Conservation (phyloP, 37 sponge, comb jelly and placozoan genomes). For the Agelas oroides region DNA sequence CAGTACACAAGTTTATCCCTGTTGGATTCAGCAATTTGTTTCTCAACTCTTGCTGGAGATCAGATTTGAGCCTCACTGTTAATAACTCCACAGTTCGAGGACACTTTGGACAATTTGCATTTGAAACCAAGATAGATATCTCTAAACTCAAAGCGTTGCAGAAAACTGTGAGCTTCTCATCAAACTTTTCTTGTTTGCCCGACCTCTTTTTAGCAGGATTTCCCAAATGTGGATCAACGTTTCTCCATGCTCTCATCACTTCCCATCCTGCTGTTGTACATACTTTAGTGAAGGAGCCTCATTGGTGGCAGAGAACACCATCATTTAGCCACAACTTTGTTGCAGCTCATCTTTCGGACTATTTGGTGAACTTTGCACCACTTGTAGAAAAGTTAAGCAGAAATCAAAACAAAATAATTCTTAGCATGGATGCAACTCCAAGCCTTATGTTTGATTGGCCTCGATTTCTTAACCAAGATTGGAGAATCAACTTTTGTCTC, state of each 20-base stretch:
- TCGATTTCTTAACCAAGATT: background rate
- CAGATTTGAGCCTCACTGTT: background rate
- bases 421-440: background rate
- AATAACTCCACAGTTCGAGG: too few relatives aligned
- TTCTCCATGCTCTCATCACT: background rate
- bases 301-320: background rate
- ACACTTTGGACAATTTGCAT: background rate
- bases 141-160: too few relatives aligned
- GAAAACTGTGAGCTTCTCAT: too few relatives aligned
- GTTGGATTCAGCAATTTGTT: background rate
- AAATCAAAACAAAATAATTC: too few relatives aligned
- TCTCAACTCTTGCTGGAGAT: background rate
- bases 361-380: background rate
- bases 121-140: background rate
- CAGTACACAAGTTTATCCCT: conserved; percentile 3
- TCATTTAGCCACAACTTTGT: background rate
- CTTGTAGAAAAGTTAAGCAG: background rate
- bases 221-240: conserved; percentile 12
- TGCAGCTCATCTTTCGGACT: background rate
- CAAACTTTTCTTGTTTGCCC: background rate
- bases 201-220: conserved; percentile 4
- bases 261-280: background rate
- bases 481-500: background rate
- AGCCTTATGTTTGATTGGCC: conserved; percentile 6
- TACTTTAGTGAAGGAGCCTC: background rate